Base-by-base conservation (phyloP, 2,113 vertebrate species). In the Bagarius yarrelli region DNA sequence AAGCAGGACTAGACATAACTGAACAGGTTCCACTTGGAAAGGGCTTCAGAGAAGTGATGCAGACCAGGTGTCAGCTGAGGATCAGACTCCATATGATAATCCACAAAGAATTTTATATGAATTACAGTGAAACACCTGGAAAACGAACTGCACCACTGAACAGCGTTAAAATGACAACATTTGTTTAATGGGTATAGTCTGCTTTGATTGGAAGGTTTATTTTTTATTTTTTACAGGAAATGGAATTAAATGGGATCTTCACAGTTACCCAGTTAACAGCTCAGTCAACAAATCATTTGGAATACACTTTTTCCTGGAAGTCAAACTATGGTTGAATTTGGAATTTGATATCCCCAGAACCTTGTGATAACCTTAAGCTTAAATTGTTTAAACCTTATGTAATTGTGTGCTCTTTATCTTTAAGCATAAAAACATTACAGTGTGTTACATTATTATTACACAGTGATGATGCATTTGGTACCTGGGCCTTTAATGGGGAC, bases 1-100 rank as follows among this genome's bases (percentile, higher is more conserved):
- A 14, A 75, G 75, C 84, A 87, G 86, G 66, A 82, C 23, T 52
- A 73, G 76, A 79, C 55, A 53, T 79, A 69, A 80, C 27, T 72
- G 69, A 80, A 72, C 67, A 72, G 79, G 55, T 72, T 80, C 57
- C 57, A 36, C 70, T 81, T 81, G 56, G 69, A 73, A 73, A 60
- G 11, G 25, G 69, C 69, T 34, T 61, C n/a, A 61, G 44, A 13
- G 27, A 44, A 81, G 19, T 60, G 87, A 76, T 76, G 30, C 34
- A 76, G 73, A 76, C 55, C 73, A 76, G 73, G 73, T 76, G 73
- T 56, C 36, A 59, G 63, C 50, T 44, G 73, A 76, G 55, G 55
- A 59, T 76, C 73, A 76, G 32, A 55, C 73, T 59, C 32, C 23
- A 40, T 59, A 76, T 9, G 1, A 23, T 76, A 76, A 76, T 76